A percentile compares a stretch with the other conserved stretches of the same genome.
Conservation (phyloP, 1,140 invertebrate species). For the Drosophila pseudoananassae region DNA sequence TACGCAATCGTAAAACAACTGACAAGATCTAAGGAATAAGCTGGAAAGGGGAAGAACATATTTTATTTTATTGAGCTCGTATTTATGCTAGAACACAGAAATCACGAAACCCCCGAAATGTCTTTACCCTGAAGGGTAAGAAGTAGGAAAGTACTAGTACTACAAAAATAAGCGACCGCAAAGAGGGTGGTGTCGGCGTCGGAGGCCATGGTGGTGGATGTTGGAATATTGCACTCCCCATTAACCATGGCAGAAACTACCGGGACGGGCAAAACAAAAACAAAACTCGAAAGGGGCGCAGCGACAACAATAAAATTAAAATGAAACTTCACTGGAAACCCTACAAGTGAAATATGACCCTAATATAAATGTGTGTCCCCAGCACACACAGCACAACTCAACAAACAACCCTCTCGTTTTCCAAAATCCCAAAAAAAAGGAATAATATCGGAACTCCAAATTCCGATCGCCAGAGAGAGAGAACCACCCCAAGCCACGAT, state of each 20-base stretch:
- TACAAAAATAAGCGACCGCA: slow-evolving; percentile 45
- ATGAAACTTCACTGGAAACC: slow-evolving; percentile 82
- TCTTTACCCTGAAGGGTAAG: neutral
- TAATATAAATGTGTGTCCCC: slow-evolving; percentile 75
- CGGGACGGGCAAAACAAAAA: slow-evolving; percentile 48
- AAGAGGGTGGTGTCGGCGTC: slow-evolving; percentile 31
- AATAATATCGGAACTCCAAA: slow-evolving; percentile 11
- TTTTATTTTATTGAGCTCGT: slow-evolving; percentile 25
- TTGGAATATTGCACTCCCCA: slow-evolving; percentile 42
- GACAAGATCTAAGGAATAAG: slow-evolving; percentile 21
- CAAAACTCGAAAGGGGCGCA: slow-evolving; percentile 45
- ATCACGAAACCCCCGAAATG: slow-evolving; percentile 59
- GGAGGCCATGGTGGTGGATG: slow-evolving; percentile 41
- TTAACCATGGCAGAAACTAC: slow-evolving; percentile 22
- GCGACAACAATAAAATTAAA: slow-evolving; percentile 74
- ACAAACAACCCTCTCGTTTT: slow-evolving; percentile 26
- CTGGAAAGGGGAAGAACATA: slow-evolving; percentile 21
- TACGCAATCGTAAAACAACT: slow-evolving; percentile 36
- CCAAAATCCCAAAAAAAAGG: slow-evolving; percentile 14
- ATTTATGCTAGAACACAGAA: slow-evolving; percentile 4
- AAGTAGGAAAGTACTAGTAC: slow-evolving; percentile 4
- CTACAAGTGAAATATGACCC: slow-evolving; percentile 83
- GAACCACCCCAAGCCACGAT: slow-evolving; percentile 24
- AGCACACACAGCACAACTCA: neutral
- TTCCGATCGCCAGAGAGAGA: slow-evolving; percentile 23